These are phyloP conservation scores for cattle (Bos taurus) DNA, from an alignment of 2,113 vertebrate genomes.

Conservation along the genomic window ARS-UCD2.0 NC_037351.1:31071001-31071500, in stretches of 20 bases:
- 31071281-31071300: constrained; percentile 88
- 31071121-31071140: constrained; percentile 87
- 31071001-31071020: constrained; percentile 78
- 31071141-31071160: constrained; percentile 85
- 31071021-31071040: constrained; percentile 79
- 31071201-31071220: constrained; percentile 89
- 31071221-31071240: constrained; percentile 87
- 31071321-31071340: constrained; percentile 86
- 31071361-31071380: constrained; percentile 72
- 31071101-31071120: constrained; percentile 76
- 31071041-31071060: constrained; percentile 75
- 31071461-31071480: neutral
- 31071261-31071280: constrained; percentile 89
- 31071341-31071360: constrained; percentile 83
- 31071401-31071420: constrained; percentile 54
- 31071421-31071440: constrained; percentile 46
- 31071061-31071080: constrained; percentile 79
- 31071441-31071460: constrained; percentile 43
- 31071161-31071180: constrained; percentile 85
- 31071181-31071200: constrained; percentile 88
- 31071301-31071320: constrained; percentile 88
- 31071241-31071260: constrained; percentile 88
- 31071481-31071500: constrained; percentile 5
- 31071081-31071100: constrained; percentile 80
- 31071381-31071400: constrained; percentile 58